Percentiles rank a stretch among this genome's conserved stretches.
phyloP scores from a whole-genome alignment of 2,888 invertebrate genomes.

The Carabus problematicus region DNA sequence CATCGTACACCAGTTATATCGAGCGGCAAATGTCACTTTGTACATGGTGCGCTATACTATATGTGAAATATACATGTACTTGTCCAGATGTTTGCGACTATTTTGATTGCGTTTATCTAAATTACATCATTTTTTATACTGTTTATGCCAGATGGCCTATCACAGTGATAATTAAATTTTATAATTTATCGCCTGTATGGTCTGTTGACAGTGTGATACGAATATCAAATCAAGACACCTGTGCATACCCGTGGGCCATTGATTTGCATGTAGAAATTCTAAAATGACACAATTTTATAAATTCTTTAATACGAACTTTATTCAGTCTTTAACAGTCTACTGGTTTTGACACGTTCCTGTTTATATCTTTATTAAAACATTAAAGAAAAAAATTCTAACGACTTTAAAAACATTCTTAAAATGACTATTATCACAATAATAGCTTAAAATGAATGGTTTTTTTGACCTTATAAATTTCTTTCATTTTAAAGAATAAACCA shows the following conservation, averaged over 20 bases:
- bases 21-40: conserved; percentile 19
- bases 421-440: background rate
- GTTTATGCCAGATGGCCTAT: too few relatives aligned
- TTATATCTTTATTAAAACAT: conserved; percentile 22
- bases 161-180: background rate
- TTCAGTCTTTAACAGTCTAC: conserved; percentile 8
- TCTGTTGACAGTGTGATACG: conserved; percentile 1
- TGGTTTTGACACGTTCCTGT: conserved; percentile 18
- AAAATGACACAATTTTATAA: conserved; percentile 33
- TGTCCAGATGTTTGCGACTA: too few relatives aligned
- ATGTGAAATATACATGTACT: too few relatives aligned
- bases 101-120: too few relatives aligned
- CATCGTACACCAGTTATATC: background rate
- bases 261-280: conserved; percentile 26
- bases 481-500: too few relatives aligned
- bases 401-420: background rate
- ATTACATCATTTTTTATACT: too few relatives aligned
- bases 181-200: conserved; percentile 3
- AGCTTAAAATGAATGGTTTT: background rate
- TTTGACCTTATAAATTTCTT: background rate
- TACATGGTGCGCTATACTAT: too few relatives aligned
- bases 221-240: conserved; percentile 26
- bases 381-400: too few relatives aligned
- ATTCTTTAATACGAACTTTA: conserved; percentile 4
- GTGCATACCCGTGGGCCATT: conserved; percentile 20